phyloP scores from a whole-genome alignment of 2,888 invertebrate species.

The Achlya flavicornis region DNA sequence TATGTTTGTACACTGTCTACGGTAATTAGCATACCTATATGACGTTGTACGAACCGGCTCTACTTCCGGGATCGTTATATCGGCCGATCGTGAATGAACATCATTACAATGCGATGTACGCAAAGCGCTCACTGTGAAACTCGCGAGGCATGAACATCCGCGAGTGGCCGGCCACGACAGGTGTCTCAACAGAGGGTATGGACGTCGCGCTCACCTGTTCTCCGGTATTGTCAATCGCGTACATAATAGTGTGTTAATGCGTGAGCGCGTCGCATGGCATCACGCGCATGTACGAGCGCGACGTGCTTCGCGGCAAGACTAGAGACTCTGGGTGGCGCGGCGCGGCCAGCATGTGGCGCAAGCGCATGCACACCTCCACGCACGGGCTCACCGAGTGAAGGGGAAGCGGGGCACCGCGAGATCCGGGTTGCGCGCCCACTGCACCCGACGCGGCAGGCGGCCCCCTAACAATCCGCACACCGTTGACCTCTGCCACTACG shows the following conservation, averaged over 20 bases:
- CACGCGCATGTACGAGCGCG: constrained; percentile 62
- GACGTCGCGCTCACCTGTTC: constrained; percentile 73
- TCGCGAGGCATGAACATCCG: constrained; percentile 47
- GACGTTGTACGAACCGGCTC: constrained; percentile 78
- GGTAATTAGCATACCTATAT: constrained; percentile 76
- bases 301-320: constrained; percentile 74
- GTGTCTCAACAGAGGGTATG: constrained; percentile 41
- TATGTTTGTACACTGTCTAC: constrained; percentile 65
- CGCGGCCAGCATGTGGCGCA: constrained; percentile 44
- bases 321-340: constrained; percentile 36
- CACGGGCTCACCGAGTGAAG: constrained; percentile 77
- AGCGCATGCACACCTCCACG: constrained; percentile 66
- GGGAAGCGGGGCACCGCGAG: constrained; percentile 80
- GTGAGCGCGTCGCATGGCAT: constrained; percentile 67
- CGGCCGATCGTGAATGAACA: constrained; percentile 72
- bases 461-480: constrained; percentile 67
- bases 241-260: constrained; percentile 75
- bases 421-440: constrained; percentile 82
- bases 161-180: constrained; percentile 29
- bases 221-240: constrained; percentile 76
- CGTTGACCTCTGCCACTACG: constrained; percentile 67
- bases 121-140: constrained; percentile 54
- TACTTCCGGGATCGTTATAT: constrained; percentile 81
- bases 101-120: constrained; percentile 65
- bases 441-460: constrained; percentile 61